A percentile compares a stretch with the other conserved stretches of the same genome.
Conservation (phyloP, 2,888 invertebrate species). For the Aphrophora alni region DNA sequence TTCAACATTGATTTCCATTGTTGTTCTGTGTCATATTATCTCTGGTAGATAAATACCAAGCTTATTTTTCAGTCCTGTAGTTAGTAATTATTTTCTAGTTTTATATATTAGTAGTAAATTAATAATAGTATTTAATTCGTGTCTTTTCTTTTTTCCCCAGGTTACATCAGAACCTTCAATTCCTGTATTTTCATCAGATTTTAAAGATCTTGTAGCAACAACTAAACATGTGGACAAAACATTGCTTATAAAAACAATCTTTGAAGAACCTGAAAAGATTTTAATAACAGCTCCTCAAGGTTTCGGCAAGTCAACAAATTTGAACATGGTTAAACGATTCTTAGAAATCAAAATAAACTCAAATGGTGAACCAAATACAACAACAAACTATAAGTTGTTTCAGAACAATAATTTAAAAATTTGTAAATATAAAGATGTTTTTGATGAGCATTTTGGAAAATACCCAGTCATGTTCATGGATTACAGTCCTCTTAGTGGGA, state of each 20-base stretch:
- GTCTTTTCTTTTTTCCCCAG: neutral
- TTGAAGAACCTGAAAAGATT: neutral
- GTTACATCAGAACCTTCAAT: neutral
- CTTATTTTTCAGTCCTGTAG: too few relatives aligned
- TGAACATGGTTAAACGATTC: neutral
- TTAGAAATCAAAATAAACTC: constrained; percentile 11
- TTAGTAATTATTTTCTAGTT: too few relatives aligned
- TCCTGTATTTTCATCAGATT: neutral
- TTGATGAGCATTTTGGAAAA: constrained; percentile 6
- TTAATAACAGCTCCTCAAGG: neutral
- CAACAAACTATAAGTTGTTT: constrained; percentile 24
- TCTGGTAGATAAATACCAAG: too few relatives aligned
- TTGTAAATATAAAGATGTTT: neutral
- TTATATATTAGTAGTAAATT: too few relatives aligned
- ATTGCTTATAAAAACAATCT: neutral
- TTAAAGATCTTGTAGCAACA: neutral
- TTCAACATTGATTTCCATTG: too few relatives aligned
- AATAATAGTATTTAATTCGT: too few relatives aligned
- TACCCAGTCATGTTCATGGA: constrained; percentile 25
- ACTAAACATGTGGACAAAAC: neutral
- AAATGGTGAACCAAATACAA: neutral
- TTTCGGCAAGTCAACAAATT: neutral
- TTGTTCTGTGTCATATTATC: too few relatives aligned
- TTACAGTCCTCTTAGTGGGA: constrained; percentile 12
- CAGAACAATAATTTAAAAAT: constrained; percentile 23